phyloP scores from a whole-genome alignment of 2,888 invertebrate genomes.

The Drosophila crucigera region DNA sequence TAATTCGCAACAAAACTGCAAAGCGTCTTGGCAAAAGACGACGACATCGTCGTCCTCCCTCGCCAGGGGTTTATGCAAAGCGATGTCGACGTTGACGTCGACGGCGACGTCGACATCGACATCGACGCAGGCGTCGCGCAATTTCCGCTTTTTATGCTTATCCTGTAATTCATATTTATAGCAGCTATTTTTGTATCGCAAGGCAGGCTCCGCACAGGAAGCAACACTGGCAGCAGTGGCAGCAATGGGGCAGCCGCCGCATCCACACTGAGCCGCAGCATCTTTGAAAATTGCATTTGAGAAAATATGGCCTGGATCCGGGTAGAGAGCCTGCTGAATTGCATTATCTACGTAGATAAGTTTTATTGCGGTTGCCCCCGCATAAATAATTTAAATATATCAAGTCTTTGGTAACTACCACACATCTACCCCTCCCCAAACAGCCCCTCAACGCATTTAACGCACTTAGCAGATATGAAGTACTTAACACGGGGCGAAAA shows the following conservation, averaged over 20 bases:
- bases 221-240: conserved; percentile 32
- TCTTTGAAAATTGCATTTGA: conserved; percentile 75
- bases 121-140: conserved; percentile 72
- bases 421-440: accelerated
- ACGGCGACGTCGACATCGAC: background rate
- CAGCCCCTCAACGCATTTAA: background rate
- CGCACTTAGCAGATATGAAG: conserved; percentile 3
- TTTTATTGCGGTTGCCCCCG: conserved; percentile 64
- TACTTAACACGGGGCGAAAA: background rate
- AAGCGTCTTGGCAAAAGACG: conserved; percentile 66
- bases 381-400: conserved; percentile 50
- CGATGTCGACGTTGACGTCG: conserved; percentile 38
- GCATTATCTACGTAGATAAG: conserved; percentile 70
- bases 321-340: conserved; percentile 45
- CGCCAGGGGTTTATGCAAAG: conserved; percentile 70
- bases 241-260: background rate
- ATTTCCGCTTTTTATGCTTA: conserved; percentile 84
- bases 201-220: conserved; percentile 40
- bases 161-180: conserved; percentile 85
- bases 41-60: conserved; percentile 11
- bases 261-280: conserved; percentile 52
- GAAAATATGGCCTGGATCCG: conserved; percentile 22
- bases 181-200: conserved; percentile 72
- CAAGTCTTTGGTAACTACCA: conserved; percentile 11
- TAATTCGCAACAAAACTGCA: conserved; percentile 78